These are phyloP conservation scores for Narcine bancroftii DNA, from an alignment of 2,113 vertebrate species.

Conservation along the genomic window DNA sequence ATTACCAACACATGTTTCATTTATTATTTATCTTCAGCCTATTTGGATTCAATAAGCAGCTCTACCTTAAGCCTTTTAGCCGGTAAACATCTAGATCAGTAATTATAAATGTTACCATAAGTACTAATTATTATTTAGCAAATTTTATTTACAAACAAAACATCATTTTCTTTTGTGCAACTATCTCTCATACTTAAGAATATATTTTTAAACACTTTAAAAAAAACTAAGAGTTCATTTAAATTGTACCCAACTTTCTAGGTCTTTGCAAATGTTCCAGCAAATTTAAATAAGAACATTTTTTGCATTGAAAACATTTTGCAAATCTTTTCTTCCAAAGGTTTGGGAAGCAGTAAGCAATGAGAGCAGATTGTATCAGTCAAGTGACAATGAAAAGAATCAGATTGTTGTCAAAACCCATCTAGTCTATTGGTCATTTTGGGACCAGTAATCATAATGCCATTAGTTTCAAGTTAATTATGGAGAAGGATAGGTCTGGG, in stretches of 20 bases:
- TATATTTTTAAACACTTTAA: not conserved
- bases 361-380: too few species aligned
- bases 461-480: too few species aligned
- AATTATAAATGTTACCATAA: not conserved
- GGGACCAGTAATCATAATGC: too few species aligned
- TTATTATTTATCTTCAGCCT: not conserved
- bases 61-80: not conserved
- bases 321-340: not conserved
- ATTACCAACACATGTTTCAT: not conserved
- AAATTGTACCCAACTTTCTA: not conserved
- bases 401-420: too few species aligned
- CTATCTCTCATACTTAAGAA: not conserved
- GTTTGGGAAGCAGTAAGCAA: not conserved
- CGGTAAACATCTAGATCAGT: not conserved
- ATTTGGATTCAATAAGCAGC: constrained; percentile 10
- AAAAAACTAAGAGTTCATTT: not conserved
- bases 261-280: not conserved
- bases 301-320: not conserved
- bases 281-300: not conserved
- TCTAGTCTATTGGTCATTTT: too few species aligned
- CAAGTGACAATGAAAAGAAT: too few species aligned
- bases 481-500: too few species aligned
- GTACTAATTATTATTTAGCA: constrained; percentile 13
- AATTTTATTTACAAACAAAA: constrained; percentile 2
- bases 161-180: not conserved